Percentiles rank a stretch among this genome's conserved stretches.
Evolutionary conservation across 2,113 vertebrate genomes (phyloP).

Genomic region (Rousettus leschenaultii): DNA sequence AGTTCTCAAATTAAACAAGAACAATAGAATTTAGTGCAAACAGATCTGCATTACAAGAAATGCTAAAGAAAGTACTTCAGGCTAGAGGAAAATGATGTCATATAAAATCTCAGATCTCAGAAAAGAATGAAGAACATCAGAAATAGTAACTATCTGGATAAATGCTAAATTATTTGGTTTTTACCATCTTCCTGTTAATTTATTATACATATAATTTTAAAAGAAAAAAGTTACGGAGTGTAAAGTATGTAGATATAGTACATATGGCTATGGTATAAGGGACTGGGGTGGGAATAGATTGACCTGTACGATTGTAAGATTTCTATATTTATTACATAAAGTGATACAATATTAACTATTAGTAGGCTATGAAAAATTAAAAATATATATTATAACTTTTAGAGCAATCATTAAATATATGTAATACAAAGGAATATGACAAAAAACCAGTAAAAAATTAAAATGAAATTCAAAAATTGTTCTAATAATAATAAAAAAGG

Average conservation of each 20-base stretch:
- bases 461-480: not conserved
- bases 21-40: not conserved
- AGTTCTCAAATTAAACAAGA: not conserved
- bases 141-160: not conserved
- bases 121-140: not conserved
- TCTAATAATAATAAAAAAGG: not conserved
- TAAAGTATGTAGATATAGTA: not conserved
- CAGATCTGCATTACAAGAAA: not conserved
- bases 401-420: not conserved
- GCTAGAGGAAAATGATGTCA: not conserved
- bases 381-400: not conserved
- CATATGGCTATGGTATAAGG: not conserved
- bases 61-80: not conserved
- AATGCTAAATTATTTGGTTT: not conserved
- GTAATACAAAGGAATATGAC: not conserved
- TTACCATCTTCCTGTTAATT: not conserved
- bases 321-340: not conserved
- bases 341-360: not conserved
- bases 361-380: not conserved
- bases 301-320: not conserved
- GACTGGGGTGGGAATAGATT: not conserved
- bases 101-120: not conserved
- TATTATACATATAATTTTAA: not conserved
- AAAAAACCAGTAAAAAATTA: not conserved
- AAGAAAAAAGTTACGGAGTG: not conserved